Evolutionary conservation across 2,797 vertebrate genomes (phyloP).

Genomic region (Cossypha heuglini): DNA sequence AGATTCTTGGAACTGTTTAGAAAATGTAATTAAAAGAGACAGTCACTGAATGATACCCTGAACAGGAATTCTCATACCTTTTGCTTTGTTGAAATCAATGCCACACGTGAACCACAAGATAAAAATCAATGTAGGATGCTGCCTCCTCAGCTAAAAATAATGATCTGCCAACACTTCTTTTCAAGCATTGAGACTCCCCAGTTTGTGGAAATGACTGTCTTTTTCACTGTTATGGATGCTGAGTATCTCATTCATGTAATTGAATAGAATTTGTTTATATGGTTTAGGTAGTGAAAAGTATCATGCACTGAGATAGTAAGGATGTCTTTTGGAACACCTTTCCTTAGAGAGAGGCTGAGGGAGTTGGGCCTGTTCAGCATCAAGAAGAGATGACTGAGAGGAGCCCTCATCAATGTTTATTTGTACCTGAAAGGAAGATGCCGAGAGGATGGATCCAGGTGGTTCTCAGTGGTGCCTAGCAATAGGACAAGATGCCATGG

Average conservation of each 20-base stretch:
- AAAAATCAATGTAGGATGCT: background rate
- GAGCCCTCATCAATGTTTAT: background rate
- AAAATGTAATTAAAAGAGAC: background rate
- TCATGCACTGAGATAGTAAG: background rate
- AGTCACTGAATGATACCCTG: background rate
- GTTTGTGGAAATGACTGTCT: background rate
- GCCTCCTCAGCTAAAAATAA: background rate
- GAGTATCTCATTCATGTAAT: background rate
- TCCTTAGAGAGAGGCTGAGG: background rate
- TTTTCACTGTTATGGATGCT: background rate
- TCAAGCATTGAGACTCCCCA: background rate
- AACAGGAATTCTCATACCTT: background rate
- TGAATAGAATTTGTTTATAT: background rate
- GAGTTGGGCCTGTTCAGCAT: background rate
- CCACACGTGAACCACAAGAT: background rate
- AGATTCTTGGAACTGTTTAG: background rate
- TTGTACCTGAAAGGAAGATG: background rate
- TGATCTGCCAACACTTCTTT: background rate
- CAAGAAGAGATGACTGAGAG: background rate
- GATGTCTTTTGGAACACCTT: background rate
- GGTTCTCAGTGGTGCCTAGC: background rate
- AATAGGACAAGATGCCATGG: rapidly evolving
- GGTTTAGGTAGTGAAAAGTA: background rate
- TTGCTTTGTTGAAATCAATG: background rate
- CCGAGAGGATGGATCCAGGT: background rate